Conservation (phyloP, 2,113 vertebrate species). For the Pseudorectes ferrugineus region DNA sequence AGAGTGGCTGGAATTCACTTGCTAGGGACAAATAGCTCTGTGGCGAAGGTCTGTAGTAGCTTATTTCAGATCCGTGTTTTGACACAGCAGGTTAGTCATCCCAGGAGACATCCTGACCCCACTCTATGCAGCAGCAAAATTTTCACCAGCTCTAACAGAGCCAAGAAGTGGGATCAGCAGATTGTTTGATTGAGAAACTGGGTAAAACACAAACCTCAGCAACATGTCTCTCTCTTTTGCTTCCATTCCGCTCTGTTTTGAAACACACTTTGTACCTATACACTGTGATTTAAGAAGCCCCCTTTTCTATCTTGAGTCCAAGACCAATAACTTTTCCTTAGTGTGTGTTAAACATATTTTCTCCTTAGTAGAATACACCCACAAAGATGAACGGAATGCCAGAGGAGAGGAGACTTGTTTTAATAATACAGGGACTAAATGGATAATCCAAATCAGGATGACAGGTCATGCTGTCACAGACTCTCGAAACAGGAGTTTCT, state of each 20-base stretch:
- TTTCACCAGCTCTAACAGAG: background rate
- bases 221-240: background rate
- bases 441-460: conserved; percentile 36
- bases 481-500: conserved; percentile 6
- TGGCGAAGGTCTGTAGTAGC: background rate
- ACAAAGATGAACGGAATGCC: background rate
- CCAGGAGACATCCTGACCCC: background rate
- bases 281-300: background rate
- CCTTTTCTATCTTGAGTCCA: background rate
- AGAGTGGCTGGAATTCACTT: background rate
- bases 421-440: background rate
- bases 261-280: background rate
- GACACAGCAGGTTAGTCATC: background rate
- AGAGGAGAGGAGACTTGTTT: background rate
- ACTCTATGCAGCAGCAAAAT: background rate
- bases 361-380: background rate
- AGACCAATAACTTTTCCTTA: background rate
- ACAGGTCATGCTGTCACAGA: conserved; percentile 35
- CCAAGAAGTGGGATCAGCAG: background rate
- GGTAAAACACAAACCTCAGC: background rate
- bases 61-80: background rate
- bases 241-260: background rate
- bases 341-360: background rate
- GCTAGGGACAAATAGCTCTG: background rate
- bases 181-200: background rate